Conservation (phyloP, 2,888 invertebrate species). For the Ferdinandea cuprea region DNA sequence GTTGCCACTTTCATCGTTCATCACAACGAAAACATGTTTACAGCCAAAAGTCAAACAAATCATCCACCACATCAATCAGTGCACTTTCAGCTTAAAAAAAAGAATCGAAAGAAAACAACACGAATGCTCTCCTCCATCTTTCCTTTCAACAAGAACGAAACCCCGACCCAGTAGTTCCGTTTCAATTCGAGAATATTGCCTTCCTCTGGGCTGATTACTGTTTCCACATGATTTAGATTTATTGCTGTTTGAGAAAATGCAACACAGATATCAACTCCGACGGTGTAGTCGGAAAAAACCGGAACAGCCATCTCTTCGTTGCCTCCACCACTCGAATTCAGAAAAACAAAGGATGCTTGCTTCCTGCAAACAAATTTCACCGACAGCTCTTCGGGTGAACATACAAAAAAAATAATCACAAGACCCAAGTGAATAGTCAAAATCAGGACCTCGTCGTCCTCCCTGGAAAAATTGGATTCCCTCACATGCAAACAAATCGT, state of each 20-base stretch:
- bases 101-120: background rate
- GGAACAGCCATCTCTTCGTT: background rate
- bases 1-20: background rate
- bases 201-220: constrained; percentile 68
- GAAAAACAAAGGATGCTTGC: constrained; percentile 39
- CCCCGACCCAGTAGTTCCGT: constrained; percentile 23
- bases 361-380: constrained; percentile 29
- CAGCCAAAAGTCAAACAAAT: constrained; percentile 52
- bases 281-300: constrained; percentile 31
- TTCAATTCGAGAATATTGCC: constrained; percentile 63
- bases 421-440: constrained; percentile 62
- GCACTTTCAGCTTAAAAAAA: constrained; percentile 35
- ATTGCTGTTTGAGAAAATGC: constrained; percentile 70
- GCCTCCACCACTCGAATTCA: background rate
- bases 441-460: constrained; percentile 51
- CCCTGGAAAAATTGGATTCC: constrained; percentile 42
- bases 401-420: constrained; percentile 21
- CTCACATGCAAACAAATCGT: constrained; percentile 12
- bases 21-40: constrained; percentile 48
- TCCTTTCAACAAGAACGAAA: constrained; percentile 26
- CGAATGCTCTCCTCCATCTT: constrained; percentile 2
- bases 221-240: constrained; percentile 72
- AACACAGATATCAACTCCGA: constrained; percentile 53
- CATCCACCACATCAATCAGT: constrained; percentile 62
- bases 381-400: background rate